Conservation (phyloP, 2,888 invertebrate genomes). For the Megalurothrips usitatus region DNA sequence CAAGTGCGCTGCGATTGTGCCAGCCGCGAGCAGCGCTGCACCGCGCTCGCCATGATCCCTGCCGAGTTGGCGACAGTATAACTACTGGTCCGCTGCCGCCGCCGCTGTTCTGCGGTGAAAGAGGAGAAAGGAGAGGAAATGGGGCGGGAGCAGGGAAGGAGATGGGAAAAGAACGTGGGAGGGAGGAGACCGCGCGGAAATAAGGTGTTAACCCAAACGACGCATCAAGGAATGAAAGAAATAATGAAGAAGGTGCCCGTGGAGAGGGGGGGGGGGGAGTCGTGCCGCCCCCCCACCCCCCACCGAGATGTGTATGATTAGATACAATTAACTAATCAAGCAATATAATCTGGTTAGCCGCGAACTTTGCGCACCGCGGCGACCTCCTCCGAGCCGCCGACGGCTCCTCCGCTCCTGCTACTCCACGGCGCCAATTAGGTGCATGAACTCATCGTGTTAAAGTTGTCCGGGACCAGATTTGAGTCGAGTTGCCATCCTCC, state of each 20-base stretch:
- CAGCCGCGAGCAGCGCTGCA: no score
- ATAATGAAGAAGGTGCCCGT: background rate
- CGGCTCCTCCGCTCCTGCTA: background rate
- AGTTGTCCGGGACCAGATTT: constrained; percentile 11
- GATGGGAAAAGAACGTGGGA: no score
- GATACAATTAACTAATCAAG: constrained; percentile 9
- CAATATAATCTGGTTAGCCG: constrained; percentile 3
- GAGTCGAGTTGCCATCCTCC: background rate
- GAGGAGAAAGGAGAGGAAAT: no score
- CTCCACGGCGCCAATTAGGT: background rate
- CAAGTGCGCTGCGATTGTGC: no score
- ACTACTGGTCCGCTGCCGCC: no score
- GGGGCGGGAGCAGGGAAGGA: no score
- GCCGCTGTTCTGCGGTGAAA: no score
- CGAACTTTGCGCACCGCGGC: background rate
- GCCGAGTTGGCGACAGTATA: no score
- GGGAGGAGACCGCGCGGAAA: no score
- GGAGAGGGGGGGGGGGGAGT: background rate
- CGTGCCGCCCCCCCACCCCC: background rate
- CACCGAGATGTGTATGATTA: constrained; percentile 9
- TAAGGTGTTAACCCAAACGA: no score
- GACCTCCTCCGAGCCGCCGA: background rate
- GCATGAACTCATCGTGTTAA: constrained; percentile 19
- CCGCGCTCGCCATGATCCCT: no score
- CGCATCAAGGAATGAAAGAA: background rate